Conservation (phyloP, 2,888 invertebrate genomes). For the Heliconius aoede region DNA sequence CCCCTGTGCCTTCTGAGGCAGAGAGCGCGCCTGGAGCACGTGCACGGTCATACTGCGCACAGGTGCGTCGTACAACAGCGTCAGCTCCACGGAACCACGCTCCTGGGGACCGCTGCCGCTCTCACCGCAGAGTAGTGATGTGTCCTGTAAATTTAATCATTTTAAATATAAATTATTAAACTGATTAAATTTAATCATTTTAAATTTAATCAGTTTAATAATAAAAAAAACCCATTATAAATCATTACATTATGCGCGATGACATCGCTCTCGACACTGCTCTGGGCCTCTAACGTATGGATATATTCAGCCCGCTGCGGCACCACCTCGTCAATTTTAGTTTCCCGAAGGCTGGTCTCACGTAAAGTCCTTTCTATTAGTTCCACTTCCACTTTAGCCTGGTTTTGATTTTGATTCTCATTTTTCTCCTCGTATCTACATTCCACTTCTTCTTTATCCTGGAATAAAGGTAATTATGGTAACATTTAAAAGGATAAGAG, state of each 20-base stretch:
- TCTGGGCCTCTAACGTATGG: constrained; percentile 78
- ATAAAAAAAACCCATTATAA: not conserved
- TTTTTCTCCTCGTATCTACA: constrained; percentile 81
- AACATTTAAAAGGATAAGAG: no score
- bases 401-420: constrained; percentile 65
- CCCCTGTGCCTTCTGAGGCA: constrained; percentile 84
- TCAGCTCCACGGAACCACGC: constrained; percentile 93
- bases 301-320: constrained; percentile 79
- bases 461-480: constrained; percentile 36
- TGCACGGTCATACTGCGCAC: constrained; percentile 96
- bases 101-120: constrained; percentile 80
- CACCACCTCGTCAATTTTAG: constrained; percentile 84
- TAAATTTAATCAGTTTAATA: not conserved
- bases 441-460: constrained; percentile 80
- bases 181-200: constrained; percentile 44
- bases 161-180: no score
- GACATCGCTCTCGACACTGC: constrained; percentile 84
- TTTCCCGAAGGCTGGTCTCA: constrained; percentile 81
- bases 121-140: constrained; percentile 78
- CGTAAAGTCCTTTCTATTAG: constrained; percentile 56
- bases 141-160: constrained; percentile 65
- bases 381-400: constrained; percentile 67
- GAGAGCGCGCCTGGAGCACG: constrained; percentile 92
- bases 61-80: constrained; percentile 94
- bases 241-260: constrained; percentile 87